Evolutionary conservation across 2,113 vertebrate genomes (phyloP).

Genomic region (Chloropsis cyanopogon): DNA sequence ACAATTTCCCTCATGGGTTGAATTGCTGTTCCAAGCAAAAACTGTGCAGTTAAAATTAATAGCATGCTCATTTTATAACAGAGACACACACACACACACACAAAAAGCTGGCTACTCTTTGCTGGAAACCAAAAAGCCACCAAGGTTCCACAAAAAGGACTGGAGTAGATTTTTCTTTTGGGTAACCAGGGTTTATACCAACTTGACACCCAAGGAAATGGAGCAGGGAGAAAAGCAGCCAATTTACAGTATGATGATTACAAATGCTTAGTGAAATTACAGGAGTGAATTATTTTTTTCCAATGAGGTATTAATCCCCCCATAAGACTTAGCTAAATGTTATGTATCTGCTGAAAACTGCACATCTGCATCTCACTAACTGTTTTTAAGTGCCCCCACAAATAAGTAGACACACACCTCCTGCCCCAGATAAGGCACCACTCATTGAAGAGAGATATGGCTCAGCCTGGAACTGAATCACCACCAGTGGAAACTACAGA

Average conservation of each 20-base stretch:
- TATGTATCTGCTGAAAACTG: not conserved
- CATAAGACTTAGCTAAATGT: not conserved
- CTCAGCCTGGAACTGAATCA: not conserved
- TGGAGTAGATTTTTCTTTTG: not conserved
- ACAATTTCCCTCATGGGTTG: not conserved
- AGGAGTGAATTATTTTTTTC: not conserved
- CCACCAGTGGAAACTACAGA: not conserved
- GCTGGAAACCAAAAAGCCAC: not conserved
- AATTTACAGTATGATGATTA: not conserved
- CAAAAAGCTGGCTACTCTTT: not conserved
- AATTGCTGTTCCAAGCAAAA: not conserved
- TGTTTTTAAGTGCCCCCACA: not conserved
- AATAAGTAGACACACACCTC: not conserved
- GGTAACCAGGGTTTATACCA: not conserved
- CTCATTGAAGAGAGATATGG: not conserved
- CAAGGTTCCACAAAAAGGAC: not conserved
- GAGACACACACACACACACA: not conserved
- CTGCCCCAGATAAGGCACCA: not conserved
- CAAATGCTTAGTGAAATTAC: not conserved
- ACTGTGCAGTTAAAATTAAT: not conserved
- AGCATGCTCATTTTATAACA: not conserved
- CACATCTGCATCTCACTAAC: not conserved
- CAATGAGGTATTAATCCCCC: not conserved
- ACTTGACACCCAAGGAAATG: fast-evolving
- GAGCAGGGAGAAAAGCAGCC: not conserved